Evolutionary conservation across 1,140 invertebrate genomes (phyloP).

Genomic region (Atta texana): DNA sequence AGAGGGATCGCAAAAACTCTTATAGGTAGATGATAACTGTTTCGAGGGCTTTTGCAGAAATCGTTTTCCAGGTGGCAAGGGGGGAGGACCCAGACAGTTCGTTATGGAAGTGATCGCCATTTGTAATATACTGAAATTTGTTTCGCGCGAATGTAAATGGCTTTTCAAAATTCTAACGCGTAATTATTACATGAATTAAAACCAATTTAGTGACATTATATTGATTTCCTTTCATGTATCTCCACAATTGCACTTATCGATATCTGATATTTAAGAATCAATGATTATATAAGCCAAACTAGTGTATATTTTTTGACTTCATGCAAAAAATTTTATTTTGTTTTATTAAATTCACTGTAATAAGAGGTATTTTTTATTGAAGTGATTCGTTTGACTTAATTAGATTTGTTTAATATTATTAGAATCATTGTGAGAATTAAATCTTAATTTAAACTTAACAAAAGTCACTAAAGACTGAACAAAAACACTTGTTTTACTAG

Average conservation of each 20-base stretch:
- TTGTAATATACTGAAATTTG: conserved; percentile 23
- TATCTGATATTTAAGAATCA: neutral
- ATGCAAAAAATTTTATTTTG: neutral
- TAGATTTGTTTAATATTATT: neutral
- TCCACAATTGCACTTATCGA: neutral
- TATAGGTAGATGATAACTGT: conserved; percentile 85
- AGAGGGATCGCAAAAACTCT: conserved; percentile 86
- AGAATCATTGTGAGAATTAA: too few species aligned
- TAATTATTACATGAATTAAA: neutral
- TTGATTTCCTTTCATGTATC: neutral
- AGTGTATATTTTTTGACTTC: neutral
- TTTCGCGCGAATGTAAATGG: neutral
- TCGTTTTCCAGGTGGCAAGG: conserved; percentile 84
- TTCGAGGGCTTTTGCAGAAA: conserved; percentile 80
- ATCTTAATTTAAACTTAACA: neutral
- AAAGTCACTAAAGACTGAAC: neutral
- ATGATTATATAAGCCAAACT: neutral
- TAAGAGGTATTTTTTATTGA: neutral
- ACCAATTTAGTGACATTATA: neutral
- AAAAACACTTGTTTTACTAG: neutral
- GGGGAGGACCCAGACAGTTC: conserved; percentile 84
- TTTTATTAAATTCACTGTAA: neutral
- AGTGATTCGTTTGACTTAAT: neutral
- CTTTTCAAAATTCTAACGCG: neutral
- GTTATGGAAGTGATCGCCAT: conserved; percentile 83